Base-by-base conservation (phyloP, 2,797 vertebrate species). In the Coregonus ussuriensis region DNA sequence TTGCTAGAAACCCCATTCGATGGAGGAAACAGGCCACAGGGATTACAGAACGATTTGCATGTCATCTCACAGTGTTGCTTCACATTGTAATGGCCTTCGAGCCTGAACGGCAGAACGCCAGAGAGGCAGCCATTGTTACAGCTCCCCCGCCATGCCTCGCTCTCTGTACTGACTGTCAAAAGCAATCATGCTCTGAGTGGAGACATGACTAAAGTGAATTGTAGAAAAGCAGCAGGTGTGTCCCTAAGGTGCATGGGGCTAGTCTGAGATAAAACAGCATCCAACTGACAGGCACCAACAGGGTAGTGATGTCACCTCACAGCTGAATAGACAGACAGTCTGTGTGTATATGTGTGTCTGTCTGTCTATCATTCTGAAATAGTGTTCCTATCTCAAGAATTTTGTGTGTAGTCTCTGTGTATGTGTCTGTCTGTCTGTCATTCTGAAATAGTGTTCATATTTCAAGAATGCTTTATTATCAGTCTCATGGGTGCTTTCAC, bases 131-230 rank as follows among this genome's bases (percentile, higher is more conserved):
- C 74, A 82, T 79, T 72, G 77, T 72, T 70, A 31, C 70, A 74
- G 33, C 56, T 52, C 74, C 66, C 79, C 33, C 6, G 13, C 65
- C 37, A 14, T 78, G 74, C 33, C 76, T 80, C 67, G 14, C 21
- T 78, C 29, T 75, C n/a, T 3, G 56, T 80, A 85, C 77, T 74
- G 75, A 56, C 16, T 69, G 31, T 81, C 73, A 62, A 7, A 77
- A 74, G 52, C 78, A 67, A 67, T 84, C 65, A 47, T 66, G 21
- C 25, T 41, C 41, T 70, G 31, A 83, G 79, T 14, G 25, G 75
- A 81, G 71, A 81, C 25, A 47, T 11, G 9, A 9, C 41, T 4
- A 3, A 33, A 56, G 25, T 47, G 25, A 74, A 79, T 69, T 53
- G 77, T 76, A 81, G 74, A 56, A 78, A 72, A 79, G 84, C 75